A percentile compares a stretch with the other conserved stretches of the same genome.
Conservation (phyloP, 2,113 vertebrate species). For the Nyctibius bracteatus region DNA sequence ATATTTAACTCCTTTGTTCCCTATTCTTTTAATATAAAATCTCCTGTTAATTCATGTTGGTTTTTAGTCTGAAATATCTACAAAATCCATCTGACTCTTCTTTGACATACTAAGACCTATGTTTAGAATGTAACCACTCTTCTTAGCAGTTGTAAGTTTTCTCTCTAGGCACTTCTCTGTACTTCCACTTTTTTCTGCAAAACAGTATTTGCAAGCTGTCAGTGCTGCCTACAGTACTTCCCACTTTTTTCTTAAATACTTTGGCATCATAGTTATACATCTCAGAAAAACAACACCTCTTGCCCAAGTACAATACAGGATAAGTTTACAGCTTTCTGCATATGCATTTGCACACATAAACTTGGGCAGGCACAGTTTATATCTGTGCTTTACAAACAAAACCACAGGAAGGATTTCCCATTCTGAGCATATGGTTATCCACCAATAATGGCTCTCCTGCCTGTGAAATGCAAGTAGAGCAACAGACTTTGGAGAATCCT, state of each 20-base stretch:
- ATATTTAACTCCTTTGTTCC: neutral
- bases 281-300: neutral
- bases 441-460: neutral
- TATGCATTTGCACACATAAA: neutral
- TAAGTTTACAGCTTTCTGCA: neutral
- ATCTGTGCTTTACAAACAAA: neutral
- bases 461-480: neutral
- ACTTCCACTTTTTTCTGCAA: neutral
- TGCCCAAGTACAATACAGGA: neutral
- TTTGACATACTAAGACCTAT: neutral
- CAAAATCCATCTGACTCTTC: neutral
- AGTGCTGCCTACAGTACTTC: neutral
- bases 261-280: neutral
- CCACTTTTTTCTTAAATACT: neutral
- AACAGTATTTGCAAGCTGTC: neutral
- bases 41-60: neutral
- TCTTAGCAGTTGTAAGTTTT: neutral
- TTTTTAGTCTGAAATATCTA: neutral
- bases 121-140: neutral
- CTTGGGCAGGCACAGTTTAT: neutral
- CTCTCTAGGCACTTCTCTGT: neutral
- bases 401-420: neutral
- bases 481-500: neutral
- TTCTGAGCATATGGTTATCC: neutral
- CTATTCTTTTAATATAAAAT: neutral